phyloP scores from a whole-genome alignment of 2,888 invertebrate genomes.

The Linnaemya tessellans region DNA sequence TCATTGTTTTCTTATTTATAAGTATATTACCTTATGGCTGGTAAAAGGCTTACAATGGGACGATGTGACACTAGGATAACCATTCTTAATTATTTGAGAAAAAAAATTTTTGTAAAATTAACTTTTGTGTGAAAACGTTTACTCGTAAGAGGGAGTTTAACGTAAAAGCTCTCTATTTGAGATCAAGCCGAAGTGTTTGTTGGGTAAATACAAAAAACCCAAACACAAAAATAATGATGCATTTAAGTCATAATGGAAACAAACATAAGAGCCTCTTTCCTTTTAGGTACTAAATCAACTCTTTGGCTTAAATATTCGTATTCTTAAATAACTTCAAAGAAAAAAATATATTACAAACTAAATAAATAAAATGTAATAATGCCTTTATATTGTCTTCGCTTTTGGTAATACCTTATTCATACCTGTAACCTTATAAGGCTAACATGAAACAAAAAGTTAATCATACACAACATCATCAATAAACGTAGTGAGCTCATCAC shows the following conservation, averaged over 20 bases:
- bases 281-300: conserved; percentile 45
- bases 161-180: not conserved
- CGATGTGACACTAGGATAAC: too few species aligned
- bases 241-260: conserved; percentile 66
- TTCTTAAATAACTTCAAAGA: conserved; percentile 26
- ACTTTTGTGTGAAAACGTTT: too few species aligned
- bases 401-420: conserved; percentile 56
- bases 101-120: too few species aligned
- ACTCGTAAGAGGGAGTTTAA: too few species aligned
- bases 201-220: conserved; percentile 4
- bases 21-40: too few species aligned
- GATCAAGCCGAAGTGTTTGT: not conserved
- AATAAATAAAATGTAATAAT: conserved; percentile 14
- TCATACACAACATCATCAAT: not conserved
- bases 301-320: conserved; percentile 19
- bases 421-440: conserved; percentile 65
- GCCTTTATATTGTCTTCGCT: conserved; percentile 5
- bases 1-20: too few species aligned
- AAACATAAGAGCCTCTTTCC: too few species aligned
- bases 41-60: too few species aligned
- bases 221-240: conserved; percentile 61
- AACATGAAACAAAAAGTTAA: conserved; percentile 43
- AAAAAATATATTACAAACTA: too few species aligned
- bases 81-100: too few species aligned
- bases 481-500: conserved; percentile 16